A percentile compares a stretch with the other conserved stretches of the same genome.
phyloP scores from a whole-genome alignment of 2,797 vertebrate species.

The Eulemur rubriventer region DNA sequence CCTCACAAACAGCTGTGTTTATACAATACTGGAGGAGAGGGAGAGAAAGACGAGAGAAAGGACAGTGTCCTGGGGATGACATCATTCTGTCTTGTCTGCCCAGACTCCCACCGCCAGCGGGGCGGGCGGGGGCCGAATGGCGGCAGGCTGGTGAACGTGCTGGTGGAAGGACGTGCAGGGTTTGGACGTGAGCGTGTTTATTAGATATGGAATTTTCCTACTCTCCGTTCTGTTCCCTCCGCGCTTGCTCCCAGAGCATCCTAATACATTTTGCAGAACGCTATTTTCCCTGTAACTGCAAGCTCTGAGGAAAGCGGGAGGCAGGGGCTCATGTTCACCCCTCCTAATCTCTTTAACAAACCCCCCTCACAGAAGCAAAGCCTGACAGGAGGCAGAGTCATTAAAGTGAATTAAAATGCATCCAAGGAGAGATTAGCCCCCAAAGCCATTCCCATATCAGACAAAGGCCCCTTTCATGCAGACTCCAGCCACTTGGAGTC shows the following conservation, averaged over 20 bases:
- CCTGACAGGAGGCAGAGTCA: slow-evolving; percentile 84
- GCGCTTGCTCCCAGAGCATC: neutral
- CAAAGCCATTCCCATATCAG: slow-evolving; percentile 82
- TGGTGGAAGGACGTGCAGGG: slow-evolving; percentile 24
- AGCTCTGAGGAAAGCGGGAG: slow-evolving; percentile 64
- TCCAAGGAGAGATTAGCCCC: slow-evolving; percentile 83
- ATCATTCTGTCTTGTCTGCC: slow-evolving; percentile 64
- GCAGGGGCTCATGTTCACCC: slow-evolving; percentile 78
- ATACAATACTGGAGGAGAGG: slow-evolving; percentile 85
- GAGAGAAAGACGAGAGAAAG: slow-evolving; percentile 70
- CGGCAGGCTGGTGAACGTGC: neutral
- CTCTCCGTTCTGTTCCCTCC: neutral
- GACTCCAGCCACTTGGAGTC: slow-evolving; percentile 68
- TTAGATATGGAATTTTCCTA: neutral
- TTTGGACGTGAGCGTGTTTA: neutral
- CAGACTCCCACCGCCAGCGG: slow-evolving; percentile 12
- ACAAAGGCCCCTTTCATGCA: slow-evolving; percentile 85
- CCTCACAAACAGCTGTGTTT: slow-evolving; percentile 92
- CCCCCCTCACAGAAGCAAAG: slow-evolving; percentile 78
- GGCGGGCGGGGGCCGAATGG: accelerated
- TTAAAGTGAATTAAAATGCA: slow-evolving; percentile 87
- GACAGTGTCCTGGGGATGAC: slow-evolving; percentile 74
- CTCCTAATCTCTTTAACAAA: slow-evolving; percentile 85
- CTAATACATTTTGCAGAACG: slow-evolving; percentile 81
- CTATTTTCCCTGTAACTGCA: slow-evolving; percentile 53